Base-by-base conservation (phyloP, 2,888 invertebrate species). In the Lysandra coridon region DNA sequence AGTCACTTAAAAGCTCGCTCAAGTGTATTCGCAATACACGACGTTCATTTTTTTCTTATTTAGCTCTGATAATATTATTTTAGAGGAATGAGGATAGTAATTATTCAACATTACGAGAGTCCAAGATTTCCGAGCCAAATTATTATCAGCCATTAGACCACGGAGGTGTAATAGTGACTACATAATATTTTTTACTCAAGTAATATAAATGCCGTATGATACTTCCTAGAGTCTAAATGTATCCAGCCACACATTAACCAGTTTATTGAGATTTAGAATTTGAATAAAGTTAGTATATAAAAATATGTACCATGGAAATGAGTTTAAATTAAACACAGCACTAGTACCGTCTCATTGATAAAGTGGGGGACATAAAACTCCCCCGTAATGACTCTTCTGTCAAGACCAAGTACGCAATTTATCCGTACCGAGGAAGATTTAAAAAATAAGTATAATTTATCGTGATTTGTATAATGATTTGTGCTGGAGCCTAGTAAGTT, bases 361-460 rank as follows among this genome's bases (percentile, higher is more conserved):
- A 91, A 91, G 86, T 85, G 87, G 80, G 75, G 85, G 81, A 87
- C 90, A 91, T 91, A 92, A 92, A 92, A 89, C 88, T 88, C 86
- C 83, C 82, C 84, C 86, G 87, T 90, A 92, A 91, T 88, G 91
- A 89, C 90, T 89, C 85, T 87, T 88, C 90, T 91, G 91, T 90
- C 91, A 91, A 85, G 85, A 86, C 85, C 91, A 91, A 89, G 88
- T 86, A 86, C 86, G 87, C 88, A 86, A 91, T 91, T 89, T 90
- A 90, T 91, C 86, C 87, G 83, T 64, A 49, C 60, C 79, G 49
- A 74, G 81, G 44, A 64, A 79, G 76, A 79, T 78, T 79, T 57
- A 74, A 79, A 78, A 80, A 75, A 78, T 73, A 74, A 76, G 76
- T 69, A 78, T 80, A 40, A 78, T 73, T 62, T 74, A 40, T 74